These are phyloP conservation scores for Melinopterus prodromus DNA, from an alignment of 2,888 invertebrate genomes.

Conservation along the genomic window DNA sequence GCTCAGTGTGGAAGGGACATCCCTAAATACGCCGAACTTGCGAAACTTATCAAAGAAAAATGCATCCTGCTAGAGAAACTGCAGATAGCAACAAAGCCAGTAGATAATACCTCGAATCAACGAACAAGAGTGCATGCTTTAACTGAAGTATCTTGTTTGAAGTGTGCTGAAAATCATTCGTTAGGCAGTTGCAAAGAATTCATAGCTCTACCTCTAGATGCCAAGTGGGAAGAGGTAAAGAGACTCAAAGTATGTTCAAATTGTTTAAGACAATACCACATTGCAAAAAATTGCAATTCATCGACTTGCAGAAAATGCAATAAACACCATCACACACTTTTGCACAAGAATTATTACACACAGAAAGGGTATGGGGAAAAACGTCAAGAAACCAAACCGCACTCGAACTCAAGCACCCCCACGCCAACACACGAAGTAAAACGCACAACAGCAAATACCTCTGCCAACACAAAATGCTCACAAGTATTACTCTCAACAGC, in stretches of 20 bases:
- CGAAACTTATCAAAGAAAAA: slow-evolving; percentile 11
- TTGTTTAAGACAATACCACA: slow-evolving; percentile 19
- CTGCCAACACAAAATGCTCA: not conserved
- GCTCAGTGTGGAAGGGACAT: not conserved
- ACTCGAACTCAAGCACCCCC: slow-evolving; percentile 4
- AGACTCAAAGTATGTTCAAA: slow-evolving; percentile 24
- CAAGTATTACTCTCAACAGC: slow-evolving; percentile 27
- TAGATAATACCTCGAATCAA: not conserved
- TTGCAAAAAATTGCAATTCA: slow-evolving; percentile 9
- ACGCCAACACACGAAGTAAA: not conserved
- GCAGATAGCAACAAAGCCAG: slow-evolving; percentile 7
- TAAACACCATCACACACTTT: slow-evolving; percentile 24
- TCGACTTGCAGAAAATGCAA: slow-evolving; percentile 16
- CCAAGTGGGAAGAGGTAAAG: slow-evolving; percentile 15
- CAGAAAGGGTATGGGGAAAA: slow-evolving; percentile 1
- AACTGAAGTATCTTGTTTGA: not conserved
- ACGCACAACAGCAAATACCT: slow-evolving; percentile 8
- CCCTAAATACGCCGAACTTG: slow-evolving; percentile 11
- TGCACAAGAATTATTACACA: slow-evolving; percentile 16
- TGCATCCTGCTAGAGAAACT: slow-evolving; percentile 16
- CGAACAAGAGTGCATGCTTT: not conserved
- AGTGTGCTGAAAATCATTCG: slow-evolving; percentile 8
- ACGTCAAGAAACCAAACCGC: not conserved
- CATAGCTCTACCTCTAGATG: slow-evolving; percentile 7
- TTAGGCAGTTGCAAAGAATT: slow-evolving; percentile 22